These are phyloP conservation scores for Pangasius macronema DNA, from an alignment of 2,797 vertebrate genomes.

Conservation along the genomic window DNA sequence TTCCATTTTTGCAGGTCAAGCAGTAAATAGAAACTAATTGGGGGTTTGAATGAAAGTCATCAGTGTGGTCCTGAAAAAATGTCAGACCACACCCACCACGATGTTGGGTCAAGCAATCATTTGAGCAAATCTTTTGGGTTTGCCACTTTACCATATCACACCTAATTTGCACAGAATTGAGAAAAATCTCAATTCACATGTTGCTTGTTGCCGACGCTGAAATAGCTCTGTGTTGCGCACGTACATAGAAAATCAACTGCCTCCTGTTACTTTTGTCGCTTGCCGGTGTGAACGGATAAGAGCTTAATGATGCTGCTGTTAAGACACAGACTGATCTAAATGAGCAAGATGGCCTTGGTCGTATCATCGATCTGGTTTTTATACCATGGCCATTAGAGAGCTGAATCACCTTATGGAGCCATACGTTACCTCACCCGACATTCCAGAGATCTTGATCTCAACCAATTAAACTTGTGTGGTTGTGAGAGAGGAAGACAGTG, in stretches of 20 bases:
- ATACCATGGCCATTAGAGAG: conserved; percentile 20
- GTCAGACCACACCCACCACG: neutral
- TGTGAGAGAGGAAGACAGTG: neutral
- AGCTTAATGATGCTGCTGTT: neutral
- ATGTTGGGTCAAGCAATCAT: neutral
- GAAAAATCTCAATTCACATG: neutral
- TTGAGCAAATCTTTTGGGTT: neutral
- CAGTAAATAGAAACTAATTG: neutral
- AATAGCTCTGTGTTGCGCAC: neutral
- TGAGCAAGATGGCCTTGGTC: neutral
- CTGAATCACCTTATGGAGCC: neutral
- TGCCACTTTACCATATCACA: neutral
- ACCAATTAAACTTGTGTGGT: conserved; percentile 12
- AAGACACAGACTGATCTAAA: neutral
- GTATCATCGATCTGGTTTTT: conserved; percentile 5
- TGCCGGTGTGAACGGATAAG: neutral
- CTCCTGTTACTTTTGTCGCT: neutral
- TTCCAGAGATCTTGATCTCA: conserved; percentile 1
- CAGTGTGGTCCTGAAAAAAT: neutral
- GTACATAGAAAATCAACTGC: neutral
- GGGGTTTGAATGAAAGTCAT: neutral
- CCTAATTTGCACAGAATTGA: neutral
- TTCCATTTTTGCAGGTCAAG: neutral
- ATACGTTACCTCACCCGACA: neutral
- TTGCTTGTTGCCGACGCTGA: neutral